phyloP scores from a whole-genome alignment of 2,113 vertebrate genomes.

The Phalacrocorax pelagicus region DNA sequence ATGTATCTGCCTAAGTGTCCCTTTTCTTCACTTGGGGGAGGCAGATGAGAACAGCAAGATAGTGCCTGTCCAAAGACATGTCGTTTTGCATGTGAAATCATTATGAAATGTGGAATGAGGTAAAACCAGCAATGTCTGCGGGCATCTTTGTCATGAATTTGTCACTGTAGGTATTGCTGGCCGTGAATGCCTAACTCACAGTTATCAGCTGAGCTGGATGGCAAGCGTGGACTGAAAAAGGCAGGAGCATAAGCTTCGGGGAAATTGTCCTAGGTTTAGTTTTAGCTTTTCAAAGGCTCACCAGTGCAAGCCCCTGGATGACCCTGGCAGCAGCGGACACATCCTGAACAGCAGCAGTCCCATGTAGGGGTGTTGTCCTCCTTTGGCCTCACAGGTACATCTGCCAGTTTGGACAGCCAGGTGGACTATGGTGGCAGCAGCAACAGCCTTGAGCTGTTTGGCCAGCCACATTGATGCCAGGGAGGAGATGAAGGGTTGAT shows the following conservation, averaged over 20 bases:
- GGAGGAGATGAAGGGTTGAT: neutral
- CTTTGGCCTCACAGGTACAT: neutral
- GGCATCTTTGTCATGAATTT: neutral
- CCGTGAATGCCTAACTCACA: neutral
- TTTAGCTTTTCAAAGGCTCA: neutral
- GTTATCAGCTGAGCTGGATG: neutral
- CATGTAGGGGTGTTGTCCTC: rapidly evolving
- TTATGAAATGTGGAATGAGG: neutral
- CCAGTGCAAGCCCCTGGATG: neutral
- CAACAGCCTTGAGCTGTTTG: neutral
- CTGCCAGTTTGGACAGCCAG: neutral
- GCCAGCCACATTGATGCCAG: neutral
- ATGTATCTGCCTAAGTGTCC: neutral
- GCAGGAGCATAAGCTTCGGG: neutral
- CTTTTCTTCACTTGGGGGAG: neutral
- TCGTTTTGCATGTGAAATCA: neutral
- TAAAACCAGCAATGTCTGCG: neutral
- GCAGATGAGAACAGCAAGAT: neutral
- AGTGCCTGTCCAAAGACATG: neutral
- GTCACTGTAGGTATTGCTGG: neutral
- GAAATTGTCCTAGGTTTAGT: neutral
- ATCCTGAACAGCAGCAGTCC: neutral
- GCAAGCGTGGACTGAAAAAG: neutral
- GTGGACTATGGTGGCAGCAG: rapidly evolving
- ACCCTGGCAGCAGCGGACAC: neutral